Evolutionary conservation across 30 jellyfish, hydroid and myxozoan species (phyloP), one percentile per base, ranked within the genome.

Genomic region (Rhopilema esculentum): DNA sequence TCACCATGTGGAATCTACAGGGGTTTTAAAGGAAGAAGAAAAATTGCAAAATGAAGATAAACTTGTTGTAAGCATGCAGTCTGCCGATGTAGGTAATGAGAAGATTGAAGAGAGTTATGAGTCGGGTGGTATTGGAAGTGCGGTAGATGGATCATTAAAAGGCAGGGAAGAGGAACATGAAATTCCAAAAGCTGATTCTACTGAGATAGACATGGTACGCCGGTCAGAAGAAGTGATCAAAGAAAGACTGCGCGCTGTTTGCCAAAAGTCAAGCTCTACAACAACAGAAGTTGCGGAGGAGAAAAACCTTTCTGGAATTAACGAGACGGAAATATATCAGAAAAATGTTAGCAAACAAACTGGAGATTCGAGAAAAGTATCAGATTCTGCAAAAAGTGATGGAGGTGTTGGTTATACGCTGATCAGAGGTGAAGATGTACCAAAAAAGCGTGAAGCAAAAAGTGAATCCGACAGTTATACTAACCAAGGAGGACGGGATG

Each of bases 241-340:
- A 7, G 92, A 83, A 26, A 63, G 90, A 32, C 51, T 80, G 28
- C 90, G 90, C n/a, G 82, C 75, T 0, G 82, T 72, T 32, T 29
- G 63, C 32, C 64, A 29, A 4, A 25, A 22, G 28, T 26, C 82
- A 12, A 26, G 28, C 30, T 0, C 62, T 25, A 33, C 57, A 23
- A n/a, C 57, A 69, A 21, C 25, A 27, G 40, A 26, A 26, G 40
- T 27, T 65, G 69, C 19, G 9, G 75, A 18, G 16, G 4, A 21
- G 30, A 12, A n/a, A 19, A 18, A 63, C 18, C 30, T 24, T 63
- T 24, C 27, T 63, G 21, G 73, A 8, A 18, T n/a, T 63, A 12
- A 40, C 57, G 57, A 40, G 57, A 40, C 9, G 12, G 57, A 40
- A 12, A 40, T 40, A n/a, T 40, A 12, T 12, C 12, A 12, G 9